Evolutionary conservation across 2,797 vertebrate genomes (phyloP).

Genomic region (Staurois parvus): DNA sequence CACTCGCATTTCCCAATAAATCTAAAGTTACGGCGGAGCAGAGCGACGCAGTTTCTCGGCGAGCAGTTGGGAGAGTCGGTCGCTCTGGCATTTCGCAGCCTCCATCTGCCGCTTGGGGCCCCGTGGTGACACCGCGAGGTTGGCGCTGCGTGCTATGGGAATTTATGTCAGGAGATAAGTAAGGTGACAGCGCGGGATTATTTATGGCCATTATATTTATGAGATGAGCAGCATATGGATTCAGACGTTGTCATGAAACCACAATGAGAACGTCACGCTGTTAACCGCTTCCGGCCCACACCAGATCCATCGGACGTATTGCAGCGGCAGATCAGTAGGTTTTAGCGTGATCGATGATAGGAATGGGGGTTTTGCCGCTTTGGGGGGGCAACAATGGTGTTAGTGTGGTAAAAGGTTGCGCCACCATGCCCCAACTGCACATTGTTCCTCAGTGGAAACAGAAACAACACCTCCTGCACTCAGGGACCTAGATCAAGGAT

Average conservation of each 20-base stretch:
- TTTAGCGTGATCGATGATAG: too few species aligned
- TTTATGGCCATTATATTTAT: conserved; percentile 39
- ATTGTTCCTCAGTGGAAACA: too few species aligned
- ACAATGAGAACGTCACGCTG: not conserved
- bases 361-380: too few species aligned
- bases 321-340: too few species aligned
- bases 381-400: too few species aligned
- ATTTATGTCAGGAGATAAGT: conserved; percentile 51
- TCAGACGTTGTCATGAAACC: not conserved
- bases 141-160: not conserved
- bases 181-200: conserved; percentile 16
- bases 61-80: not conserved
- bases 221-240: conserved; percentile 23
- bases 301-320: too few species aligned
- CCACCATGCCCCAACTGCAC: too few species aligned
- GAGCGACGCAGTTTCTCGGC: not conserved
- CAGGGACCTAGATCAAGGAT: too few species aligned
- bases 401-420: too few species aligned
- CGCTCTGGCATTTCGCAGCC: not conserved
- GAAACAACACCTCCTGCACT: too few species aligned
- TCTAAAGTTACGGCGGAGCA: conserved; percentile 28
- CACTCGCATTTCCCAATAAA: conserved; percentile 36
- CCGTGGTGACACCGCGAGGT: not conserved
- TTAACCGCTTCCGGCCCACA: not conserved
- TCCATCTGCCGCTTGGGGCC: conserved; percentile 27